Evolutionary conservation across 2,888 invertebrate species (phyloP), one percentile per base, ranked within the genome.

Genomic region (Mylabris sibirica): DNA sequence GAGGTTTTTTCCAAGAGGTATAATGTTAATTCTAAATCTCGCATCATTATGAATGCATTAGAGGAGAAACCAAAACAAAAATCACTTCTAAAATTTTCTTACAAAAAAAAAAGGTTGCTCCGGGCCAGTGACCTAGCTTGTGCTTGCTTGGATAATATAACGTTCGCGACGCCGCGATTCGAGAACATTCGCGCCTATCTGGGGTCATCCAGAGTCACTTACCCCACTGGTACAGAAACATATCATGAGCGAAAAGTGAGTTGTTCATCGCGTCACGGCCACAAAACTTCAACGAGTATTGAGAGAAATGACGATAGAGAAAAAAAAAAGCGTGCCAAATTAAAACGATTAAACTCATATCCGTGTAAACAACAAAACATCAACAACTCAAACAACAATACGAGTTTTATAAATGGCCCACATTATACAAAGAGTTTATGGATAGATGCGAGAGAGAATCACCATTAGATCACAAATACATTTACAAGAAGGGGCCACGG

Each of bases 151-250:
- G 69, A 60, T 63, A 66, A 63, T 68, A 75, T 69, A 74, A 72
- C 73, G 75, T 74, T 74, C 74, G 78, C 79, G 77, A 74, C 74
- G 71, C 70, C 74, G 71, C 70, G 63, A 68, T 68, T 79, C 79
- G 79, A 75, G 75, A 73, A 73, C 77, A 77, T 79, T 78, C 81
- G 81, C 79, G 76, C 75, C 77, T 78, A 79, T 81, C 79, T 83
- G 84, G 84, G 90, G 90, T 90, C 89, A 90, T 82, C 81, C 78
- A 82, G 84, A 90, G 90, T 90, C 90, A 89, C 88, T 89, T 89
- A 89, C 89, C 89, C 88, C 88, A 85, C 76, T 83, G 83, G 82
- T 83, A 84, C 84, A 85, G 82, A 84, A 83, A 84, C 80, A 75
- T 8, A 30, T 75, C 75, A 73, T 64, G 63, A 30, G 72, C 67